Evolutionary conservation across 2,888 invertebrate species (phyloP).

Genomic region (Helobdella robusta): DNA sequence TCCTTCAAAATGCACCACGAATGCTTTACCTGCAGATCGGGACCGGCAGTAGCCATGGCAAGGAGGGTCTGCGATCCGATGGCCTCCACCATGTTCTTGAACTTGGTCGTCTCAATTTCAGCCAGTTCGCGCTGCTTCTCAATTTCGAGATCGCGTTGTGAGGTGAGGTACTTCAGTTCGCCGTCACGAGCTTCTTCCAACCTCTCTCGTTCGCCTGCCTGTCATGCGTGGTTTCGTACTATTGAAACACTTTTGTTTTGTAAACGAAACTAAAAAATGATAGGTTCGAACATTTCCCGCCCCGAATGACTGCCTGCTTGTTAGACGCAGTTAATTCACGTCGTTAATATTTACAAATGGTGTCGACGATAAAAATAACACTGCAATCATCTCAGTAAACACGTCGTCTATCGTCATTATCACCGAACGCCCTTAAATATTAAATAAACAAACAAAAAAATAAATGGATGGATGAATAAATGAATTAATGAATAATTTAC

Average conservation of each 20-base stretch:
- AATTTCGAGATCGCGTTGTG: conserved; percentile 50
- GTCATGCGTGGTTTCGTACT: not conserved
- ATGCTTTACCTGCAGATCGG: conserved; percentile 52
- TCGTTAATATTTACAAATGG: too few relatives aligned
- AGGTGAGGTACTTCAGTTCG: conserved; percentile 49
- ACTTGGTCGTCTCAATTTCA: conserved; percentile 49
- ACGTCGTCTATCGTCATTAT: too few relatives aligned
- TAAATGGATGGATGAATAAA: not conserved
- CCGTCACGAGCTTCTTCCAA: conserved; percentile 50
- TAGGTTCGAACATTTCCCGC: too few relatives aligned
- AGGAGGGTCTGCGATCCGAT: conserved; percentile 50
- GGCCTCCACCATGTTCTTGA: conserved; percentile 49
- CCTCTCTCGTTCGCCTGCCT: conserved; percentile 51
- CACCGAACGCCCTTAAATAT: not conserved
- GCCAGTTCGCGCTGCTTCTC: conserved; percentile 46
- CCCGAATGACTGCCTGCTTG: too few relatives aligned
- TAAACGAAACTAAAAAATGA: too few relatives aligned
- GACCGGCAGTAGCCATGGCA: conserved; percentile 49
- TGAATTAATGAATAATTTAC: not conserved
- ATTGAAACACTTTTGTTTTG: not conserved
- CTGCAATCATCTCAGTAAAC: too few relatives aligned
- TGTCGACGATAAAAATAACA: too few relatives aligned
- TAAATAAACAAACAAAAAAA: not conserved
- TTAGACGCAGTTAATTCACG: too few relatives aligned
- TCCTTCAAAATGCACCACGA: too few relatives aligned